A percentile compares a stretch with the other conserved stretches of the same genome.
Conservation (phyloP, 2,797 vertebrate genomes). For the Manis pentadactyla region DNA sequence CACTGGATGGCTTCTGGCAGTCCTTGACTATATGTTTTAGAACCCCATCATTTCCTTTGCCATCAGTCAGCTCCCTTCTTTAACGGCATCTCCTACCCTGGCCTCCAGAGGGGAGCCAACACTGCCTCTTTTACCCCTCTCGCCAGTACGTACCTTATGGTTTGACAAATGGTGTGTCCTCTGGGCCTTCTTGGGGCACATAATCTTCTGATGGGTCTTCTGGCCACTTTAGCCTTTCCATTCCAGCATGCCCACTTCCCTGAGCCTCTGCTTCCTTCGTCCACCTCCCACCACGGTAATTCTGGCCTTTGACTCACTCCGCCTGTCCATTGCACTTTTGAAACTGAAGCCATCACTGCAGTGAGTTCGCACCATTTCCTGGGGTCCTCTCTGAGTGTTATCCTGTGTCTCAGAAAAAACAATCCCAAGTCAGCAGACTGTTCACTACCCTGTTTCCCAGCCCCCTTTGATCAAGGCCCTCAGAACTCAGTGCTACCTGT, state of each 20-base stretch:
- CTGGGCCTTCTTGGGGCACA: background rate
- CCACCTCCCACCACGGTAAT: background rate
- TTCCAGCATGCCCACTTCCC: background rate
- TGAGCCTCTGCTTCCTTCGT: background rate
- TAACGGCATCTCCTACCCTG: background rate
- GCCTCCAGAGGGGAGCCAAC: background rate
- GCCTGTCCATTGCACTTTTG: background rate
- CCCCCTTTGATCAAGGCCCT: background rate
- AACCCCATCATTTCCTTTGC: background rate
- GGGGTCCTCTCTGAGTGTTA: background rate
- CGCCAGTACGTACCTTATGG: background rate
- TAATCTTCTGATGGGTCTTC: background rate
- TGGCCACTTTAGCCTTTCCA: background rate
- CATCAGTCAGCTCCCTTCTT: background rate
- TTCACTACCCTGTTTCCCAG: background rate
- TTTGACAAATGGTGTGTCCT: background rate
- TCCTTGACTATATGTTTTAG: background rate
- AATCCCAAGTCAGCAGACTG: background rate
- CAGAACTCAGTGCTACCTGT: background rate
- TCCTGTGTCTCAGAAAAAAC: background rate
- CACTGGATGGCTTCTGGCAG: background rate
- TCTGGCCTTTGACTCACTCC: background rate
- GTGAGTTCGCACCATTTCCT: background rate
- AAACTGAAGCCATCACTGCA: background rate
- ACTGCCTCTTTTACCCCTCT: background rate